phyloP scores from a whole-genome alignment of 2,888 invertebrate species.

The Altica lythri region DNA sequence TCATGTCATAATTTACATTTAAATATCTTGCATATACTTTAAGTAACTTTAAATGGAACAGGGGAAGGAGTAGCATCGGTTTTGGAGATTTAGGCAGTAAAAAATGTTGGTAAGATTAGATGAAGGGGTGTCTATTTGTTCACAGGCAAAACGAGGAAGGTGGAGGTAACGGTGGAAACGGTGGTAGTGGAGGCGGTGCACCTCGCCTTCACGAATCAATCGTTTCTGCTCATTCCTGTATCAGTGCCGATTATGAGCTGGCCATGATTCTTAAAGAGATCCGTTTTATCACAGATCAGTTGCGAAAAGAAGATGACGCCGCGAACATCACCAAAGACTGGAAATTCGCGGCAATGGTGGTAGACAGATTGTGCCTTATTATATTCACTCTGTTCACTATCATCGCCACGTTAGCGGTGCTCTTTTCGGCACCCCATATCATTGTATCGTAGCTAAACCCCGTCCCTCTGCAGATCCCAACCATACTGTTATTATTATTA shows the following conservation, averaged over 20 bases:
- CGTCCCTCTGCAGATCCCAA: conserved; percentile 20
- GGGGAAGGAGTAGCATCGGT: background rate
- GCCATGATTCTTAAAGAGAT: conserved; percentile 93
- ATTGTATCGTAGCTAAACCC: conserved; percentile 77
- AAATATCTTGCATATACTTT: no score
- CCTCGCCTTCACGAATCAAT: conserved; percentile 76
- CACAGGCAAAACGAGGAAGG: conserved; percentile 58
- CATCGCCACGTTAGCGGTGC: conserved; percentile 95
- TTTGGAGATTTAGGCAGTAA: background rate
- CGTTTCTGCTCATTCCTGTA: conserved; percentile 81
- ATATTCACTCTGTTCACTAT: conserved; percentile 98
- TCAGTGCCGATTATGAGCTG: conserved; percentile 92
- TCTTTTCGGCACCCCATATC: conserved; percentile 95
- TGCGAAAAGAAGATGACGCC: conserved; percentile 93
- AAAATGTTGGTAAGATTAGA: background rate
- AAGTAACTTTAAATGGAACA: background rate
- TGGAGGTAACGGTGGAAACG: conserved; percentile 54
- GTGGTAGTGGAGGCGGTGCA: conserved; percentile 58
- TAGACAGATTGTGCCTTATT: conserved; percentile 99
- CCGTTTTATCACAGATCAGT: conserved; percentile 89
- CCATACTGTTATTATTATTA: conserved; percentile 19
- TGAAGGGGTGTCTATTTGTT: conserved; percentile 18
- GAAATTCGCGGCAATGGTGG: conserved; percentile 99
- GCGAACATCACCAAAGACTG: conserved; percentile 96
- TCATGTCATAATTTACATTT: no score